These are phyloP conservation scores for Ctenosaura bakeri DNA, from an alignment of 2,797 vertebrate species.

Conservation along the genomic window DNA sequence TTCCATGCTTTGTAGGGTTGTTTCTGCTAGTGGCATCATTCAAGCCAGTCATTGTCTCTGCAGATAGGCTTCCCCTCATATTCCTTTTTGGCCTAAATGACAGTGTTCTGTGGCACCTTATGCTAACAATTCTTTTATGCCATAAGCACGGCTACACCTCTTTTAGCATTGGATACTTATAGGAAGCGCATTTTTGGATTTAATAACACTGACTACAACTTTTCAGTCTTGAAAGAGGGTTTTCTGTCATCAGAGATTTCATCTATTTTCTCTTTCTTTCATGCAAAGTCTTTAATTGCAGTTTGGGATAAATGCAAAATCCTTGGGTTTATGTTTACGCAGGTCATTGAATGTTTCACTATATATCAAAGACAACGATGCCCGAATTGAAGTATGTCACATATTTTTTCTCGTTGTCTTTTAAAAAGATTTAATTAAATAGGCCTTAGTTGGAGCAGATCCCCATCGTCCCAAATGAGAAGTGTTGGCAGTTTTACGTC, in stretches of 20 bases:
- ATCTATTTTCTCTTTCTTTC: background rate
- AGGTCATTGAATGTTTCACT: background rate
- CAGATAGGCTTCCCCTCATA: background rate
- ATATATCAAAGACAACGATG: background rate
- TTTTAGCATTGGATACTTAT: background rate
- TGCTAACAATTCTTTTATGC: background rate
- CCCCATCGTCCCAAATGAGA: background rate
- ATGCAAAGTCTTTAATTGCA: background rate
- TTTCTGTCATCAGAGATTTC: no score
- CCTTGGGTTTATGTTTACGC: background rate
- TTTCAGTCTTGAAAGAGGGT: no score
- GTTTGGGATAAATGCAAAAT: background rate
- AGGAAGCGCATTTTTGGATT: background rate
- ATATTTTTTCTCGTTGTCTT: background rate
- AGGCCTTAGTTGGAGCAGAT: background rate
- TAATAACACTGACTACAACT: background rate
- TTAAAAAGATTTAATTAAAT: background rate
- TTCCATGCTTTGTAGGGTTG: background rate
- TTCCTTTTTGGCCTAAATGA: background rate
- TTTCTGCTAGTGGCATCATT: background rate
- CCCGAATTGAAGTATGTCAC: background rate
- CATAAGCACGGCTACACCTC: background rate
- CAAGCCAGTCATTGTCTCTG: background rate
- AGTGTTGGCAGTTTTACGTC: background rate
- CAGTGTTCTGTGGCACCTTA: background rate